Evolutionary conservation across 2,113 vertebrate species (phyloP).

Genomic region (Scopus umbretta): DNA sequence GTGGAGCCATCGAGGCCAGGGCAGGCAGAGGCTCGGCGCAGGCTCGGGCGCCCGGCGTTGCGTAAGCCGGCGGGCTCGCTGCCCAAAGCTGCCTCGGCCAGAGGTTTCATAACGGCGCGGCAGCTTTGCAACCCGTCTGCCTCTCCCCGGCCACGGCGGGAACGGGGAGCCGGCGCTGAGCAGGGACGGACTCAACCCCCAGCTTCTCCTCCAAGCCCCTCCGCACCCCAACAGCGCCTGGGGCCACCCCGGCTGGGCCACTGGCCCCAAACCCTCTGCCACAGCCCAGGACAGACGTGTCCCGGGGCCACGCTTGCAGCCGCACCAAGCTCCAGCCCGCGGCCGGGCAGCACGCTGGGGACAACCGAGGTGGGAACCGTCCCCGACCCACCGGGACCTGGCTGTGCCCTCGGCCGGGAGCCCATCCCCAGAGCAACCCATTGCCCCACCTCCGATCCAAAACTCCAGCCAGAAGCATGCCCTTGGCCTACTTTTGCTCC

Average conservation of each 20-base stretch:
- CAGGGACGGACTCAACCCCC: neutral
- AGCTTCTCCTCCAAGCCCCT: neutral
- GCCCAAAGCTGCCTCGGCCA: neutral
- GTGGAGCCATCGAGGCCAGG: fast-evolving
- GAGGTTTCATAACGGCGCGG: fast-evolving
- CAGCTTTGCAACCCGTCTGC: neutral
- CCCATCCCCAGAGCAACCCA: neutral
- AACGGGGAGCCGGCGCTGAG: neutral
- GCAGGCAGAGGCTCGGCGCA: neutral
- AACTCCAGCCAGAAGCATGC: neutral
- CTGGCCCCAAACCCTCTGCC: neutral
- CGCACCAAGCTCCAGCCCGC: fast-evolving
- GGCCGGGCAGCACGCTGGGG: neutral
- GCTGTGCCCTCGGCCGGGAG: fast-evolving
- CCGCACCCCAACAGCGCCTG: fast-evolving
- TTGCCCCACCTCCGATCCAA: fast-evolving
- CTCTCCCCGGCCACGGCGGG: neutral
- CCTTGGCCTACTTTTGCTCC: fast-evolving
- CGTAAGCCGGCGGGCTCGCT: neutral
- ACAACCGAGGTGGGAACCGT: neutral
- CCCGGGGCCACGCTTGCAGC: fast-evolving
- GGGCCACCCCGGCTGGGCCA: fast-evolving
- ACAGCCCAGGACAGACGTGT: fast-evolving
- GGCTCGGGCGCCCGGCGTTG: neutral
- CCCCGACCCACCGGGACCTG: fast-evolving